Evolutionary conservation across 2,888 invertebrate genomes (phyloP), one percentile per base, ranked within the genome.

Genomic region (Acleris cristana): DNA sequence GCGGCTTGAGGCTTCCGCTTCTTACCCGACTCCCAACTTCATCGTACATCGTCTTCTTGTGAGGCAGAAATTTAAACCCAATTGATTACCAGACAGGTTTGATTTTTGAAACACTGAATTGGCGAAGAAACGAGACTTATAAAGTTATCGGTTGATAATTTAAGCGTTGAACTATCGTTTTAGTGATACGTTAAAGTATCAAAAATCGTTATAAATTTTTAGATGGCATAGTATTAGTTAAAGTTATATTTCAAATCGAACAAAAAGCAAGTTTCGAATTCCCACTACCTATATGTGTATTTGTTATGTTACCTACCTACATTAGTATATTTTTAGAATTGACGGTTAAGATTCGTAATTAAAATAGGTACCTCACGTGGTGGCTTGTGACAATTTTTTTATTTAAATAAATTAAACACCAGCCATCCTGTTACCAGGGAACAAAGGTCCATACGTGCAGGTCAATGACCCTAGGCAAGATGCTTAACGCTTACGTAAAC

Each of bases 1-100:
- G 40, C 40, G 58, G 65, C 53, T 53, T 34, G 21, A 45, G 58
- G 65, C 49, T 53, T 48, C 59, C 49, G 59, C 19, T 23, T n/a
- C 19, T 19, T 57, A 44, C 48, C 18, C 48, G n/a, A 48, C n/a
- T 48, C 4, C 18, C 8, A 7, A n/a, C 44, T 57, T 45, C 40
- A 44, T 45, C 45, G 10, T 21, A 23, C 44, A 16, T 21, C 44
- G n/a, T n/a, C 12, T 21, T 16, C 45, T 1, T 40, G 14, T 14
- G 40, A 40, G 40, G 5, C 18, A n/a, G 18, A n/a, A 58, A 48
- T 48, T 26, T 26, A n/a, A 23, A 45, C 23, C 48, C 5, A 26
- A 48, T 18, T 14, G 8, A 23, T 2, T 5, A 48, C 23, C 3
- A 12, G 12, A 23, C n/a, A 58, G 40, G 14, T 21, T 18, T 14